phyloP scores from a whole-genome alignment of 1,140 invertebrate genomes.

The Drosophila santomea region DNA sequence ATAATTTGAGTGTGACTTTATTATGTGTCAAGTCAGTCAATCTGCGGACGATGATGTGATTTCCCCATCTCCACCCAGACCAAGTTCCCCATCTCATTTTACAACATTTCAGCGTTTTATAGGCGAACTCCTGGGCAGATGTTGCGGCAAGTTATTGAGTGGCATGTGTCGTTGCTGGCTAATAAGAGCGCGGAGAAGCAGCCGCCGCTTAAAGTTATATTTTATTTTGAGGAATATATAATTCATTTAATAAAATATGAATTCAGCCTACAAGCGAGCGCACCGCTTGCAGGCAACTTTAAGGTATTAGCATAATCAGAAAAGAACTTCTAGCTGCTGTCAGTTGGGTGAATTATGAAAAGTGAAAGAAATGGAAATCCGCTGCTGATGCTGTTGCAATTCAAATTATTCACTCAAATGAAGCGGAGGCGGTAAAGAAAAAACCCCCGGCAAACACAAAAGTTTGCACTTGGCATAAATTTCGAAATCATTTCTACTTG shows the following conservation, averaged over 20 bases:
- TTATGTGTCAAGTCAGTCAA: conserved; percentile 81
- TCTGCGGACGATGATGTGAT: conserved; percentile 73
- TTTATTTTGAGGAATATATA: conserved; percentile 4
- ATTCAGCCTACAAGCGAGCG: conserved; percentile 12
- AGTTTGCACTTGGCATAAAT: conserved; percentile 81
- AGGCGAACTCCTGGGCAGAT: conserved; percentile 27
- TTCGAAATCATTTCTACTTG: conserved; percentile 31
- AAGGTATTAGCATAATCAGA: conserved; percentile 72
- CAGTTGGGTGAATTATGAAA: conserved; percentile 63
- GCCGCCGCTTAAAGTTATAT: conserved; percentile 37
- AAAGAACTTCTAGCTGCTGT: conserved; percentile 55
- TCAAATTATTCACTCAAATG: conserved; percentile 83
- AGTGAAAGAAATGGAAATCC: conserved; percentile 60
- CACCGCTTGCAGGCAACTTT: conserved; percentile 37
- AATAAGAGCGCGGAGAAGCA: conserved; percentile 38
- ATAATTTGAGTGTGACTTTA: conserved; percentile 80
- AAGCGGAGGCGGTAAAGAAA: conserved; percentile 48
- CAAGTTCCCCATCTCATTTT: conserved; percentile 12
- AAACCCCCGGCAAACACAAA: conserved; percentile 65
- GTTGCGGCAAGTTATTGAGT: conserved; percentile 67
- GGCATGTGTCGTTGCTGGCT: conserved; percentile 62
- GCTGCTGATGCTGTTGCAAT: conserved; percentile 61
- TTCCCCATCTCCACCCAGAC: conserved; percentile 9
- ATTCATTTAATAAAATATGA: conserved; percentile 62
- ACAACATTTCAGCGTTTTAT: conserved; percentile 40